A percentile compares a stretch with the other conserved stretches of the same genome.
Conservation (phyloP, 2,888 invertebrate species). For the Saturnia pavonia region DNA sequence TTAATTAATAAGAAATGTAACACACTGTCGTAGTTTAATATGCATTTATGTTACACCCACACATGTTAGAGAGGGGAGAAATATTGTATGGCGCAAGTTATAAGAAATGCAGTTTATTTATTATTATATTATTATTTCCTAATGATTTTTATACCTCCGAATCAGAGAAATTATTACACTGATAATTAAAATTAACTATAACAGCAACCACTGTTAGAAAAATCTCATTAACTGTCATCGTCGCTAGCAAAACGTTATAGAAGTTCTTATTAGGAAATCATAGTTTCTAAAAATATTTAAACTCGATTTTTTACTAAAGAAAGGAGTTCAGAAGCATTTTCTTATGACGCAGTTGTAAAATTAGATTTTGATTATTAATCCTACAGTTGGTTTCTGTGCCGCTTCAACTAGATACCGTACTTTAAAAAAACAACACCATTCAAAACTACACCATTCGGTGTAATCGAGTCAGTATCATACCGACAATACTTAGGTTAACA, state of each 20-base stretch:
- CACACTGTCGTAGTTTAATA: conserved; percentile 56
- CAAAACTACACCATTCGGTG: too few relatives aligned
- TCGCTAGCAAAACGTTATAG: neutral
- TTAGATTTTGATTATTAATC: neutral
- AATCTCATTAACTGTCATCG: neutral
- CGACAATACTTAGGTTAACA: too few relatives aligned
- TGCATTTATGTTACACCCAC: conserved; percentile 43
- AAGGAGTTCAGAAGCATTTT: neutral
- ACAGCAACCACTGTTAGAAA: neutral
- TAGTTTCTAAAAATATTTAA: neutral
- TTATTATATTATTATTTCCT: neutral
- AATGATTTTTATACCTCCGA: neutral
- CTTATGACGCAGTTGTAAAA: neutral
- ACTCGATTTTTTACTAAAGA: neutral
- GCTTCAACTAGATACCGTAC: too few relatives aligned
- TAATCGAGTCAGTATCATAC: too few relatives aligned
- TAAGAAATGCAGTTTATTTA: conserved; percentile 12
- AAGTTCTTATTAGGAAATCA: too few relatives aligned
- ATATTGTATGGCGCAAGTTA: conserved; percentile 36
- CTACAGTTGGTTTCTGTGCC: too few relatives aligned
- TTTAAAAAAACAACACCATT: too few relatives aligned
- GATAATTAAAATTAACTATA: neutral
- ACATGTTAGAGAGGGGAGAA: conserved; percentile 26
- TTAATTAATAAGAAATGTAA: conserved; percentile 78
- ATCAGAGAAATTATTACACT: neutral